These are phyloP conservation scores for Tipula vernalis DNA, from an alignment of 2,888 invertebrate species.

Conservation along the genomic window DNA sequence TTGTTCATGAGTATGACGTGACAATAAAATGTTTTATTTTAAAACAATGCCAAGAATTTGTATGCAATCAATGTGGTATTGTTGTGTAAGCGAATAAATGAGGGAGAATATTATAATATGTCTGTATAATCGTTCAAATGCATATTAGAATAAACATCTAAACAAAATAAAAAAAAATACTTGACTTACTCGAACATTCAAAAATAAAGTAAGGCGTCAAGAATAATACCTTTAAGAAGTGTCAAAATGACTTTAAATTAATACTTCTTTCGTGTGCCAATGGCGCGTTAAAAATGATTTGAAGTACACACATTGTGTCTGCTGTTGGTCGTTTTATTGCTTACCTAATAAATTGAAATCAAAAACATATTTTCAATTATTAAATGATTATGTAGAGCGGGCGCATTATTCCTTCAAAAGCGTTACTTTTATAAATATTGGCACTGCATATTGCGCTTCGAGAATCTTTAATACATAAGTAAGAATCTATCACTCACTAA, in stretches of 20 bases:
- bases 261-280: background rate
- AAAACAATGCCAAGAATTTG: background rate
- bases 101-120: background rate
- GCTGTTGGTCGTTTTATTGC: background rate
- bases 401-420: background rate
- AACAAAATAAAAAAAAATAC: background rate
- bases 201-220: background rate
- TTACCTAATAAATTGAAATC: background rate
- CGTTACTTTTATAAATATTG: too few species aligned
- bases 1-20: background rate
- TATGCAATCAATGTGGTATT: background rate
- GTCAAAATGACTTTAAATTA: background rate
- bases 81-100: background rate
- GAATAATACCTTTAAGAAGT: background rate
- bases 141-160: background rate
- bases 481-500: too few species aligned
- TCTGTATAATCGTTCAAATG: background rate
- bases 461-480: too few species aligned
- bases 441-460: too few species aligned
- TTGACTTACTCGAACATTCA: background rate
- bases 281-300: background rate
- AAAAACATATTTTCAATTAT: background rate
- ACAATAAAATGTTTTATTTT: background rate
- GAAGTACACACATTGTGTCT: background rate
- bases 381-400: background rate